A percentile compares a stretch with the other conserved stretches of the same genome.
Conservation (phyloP, 2,888 invertebrate genomes). For the Rutpela maculata region DNA sequence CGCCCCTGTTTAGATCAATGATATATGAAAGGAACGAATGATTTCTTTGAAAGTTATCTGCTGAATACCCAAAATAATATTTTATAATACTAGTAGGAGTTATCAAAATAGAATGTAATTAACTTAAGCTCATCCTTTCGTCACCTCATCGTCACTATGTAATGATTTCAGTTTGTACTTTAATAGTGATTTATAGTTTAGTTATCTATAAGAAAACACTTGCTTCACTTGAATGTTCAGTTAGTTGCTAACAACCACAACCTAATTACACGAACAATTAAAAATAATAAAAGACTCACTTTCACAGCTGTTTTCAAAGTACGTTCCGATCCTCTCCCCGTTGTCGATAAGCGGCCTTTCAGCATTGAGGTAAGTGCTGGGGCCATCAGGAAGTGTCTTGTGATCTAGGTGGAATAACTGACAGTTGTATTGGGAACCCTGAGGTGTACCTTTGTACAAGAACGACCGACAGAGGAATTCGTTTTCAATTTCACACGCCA, state of each 20-base stretch:
- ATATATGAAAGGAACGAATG: too few species aligned
- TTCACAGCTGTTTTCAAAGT: slow-evolving; percentile 93
- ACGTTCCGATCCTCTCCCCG: slow-evolving; percentile 91
- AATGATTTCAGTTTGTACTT: too few species aligned
- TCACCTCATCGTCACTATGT: too few species aligned
- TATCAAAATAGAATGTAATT: too few species aligned
- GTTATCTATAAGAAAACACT: not conserved
- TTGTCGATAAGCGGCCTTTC: slow-evolving; percentile 94
- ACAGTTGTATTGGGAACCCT: slow-evolving; percentile 90
- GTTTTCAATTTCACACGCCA: slow-evolving; percentile 94
- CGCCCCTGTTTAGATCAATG: too few species aligned
- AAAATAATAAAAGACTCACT: slow-evolving; percentile 77
- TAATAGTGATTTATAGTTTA: too few species aligned
- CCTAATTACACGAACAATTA: not conserved
- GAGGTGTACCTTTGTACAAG: slow-evolving; percentile 78
- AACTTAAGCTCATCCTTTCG: too few species aligned
- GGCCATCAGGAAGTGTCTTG: slow-evolving; percentile 93
- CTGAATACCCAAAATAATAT: too few species aligned
- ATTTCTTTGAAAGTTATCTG: too few species aligned
- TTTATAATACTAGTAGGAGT: too few species aligned
- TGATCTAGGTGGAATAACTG: slow-evolving; percentile 94
- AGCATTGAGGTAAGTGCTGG: slow-evolving; percentile 92
- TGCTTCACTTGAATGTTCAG: not conserved
- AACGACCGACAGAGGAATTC: slow-evolving; percentile 93
- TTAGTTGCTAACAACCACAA: not conserved